phyloP scores from a whole-genome alignment of 2,113 vertebrate species.

The Sprattus sprattus region DNA sequence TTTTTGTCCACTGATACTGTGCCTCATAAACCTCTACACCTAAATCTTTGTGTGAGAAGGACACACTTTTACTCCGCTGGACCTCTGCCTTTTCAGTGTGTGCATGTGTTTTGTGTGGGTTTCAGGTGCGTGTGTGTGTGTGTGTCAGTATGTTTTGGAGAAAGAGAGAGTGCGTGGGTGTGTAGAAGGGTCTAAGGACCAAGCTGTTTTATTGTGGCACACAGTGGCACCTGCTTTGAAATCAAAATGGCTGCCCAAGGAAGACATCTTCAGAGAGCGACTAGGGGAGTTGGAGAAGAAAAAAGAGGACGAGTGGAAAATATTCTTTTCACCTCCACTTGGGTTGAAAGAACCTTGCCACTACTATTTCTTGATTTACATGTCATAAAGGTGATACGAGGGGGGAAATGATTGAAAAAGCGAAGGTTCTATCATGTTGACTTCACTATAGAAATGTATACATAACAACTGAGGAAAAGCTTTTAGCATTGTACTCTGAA shows the following conservation, averaged over 20 bases:
- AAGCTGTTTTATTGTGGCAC: not conserved
- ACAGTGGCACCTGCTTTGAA: not conserved
- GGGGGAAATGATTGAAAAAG: not conserved
- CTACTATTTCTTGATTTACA: not conserved
- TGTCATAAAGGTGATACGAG: not conserved
- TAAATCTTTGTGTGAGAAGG: not conserved
- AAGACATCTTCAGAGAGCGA: not conserved
- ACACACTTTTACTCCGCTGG: conserved; percentile 27
- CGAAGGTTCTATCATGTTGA: not conserved
- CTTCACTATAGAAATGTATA: not conserved
- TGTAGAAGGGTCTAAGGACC: not conserved
- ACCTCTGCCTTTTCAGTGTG: not conserved
- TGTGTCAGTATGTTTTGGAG: not conserved
- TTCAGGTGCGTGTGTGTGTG: conserved; percentile 5
- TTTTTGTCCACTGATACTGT: conserved; percentile 26
- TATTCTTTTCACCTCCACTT: not conserved
- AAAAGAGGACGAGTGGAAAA: not conserved
- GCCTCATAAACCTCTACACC: not conserved
- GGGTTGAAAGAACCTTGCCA: not conserved
- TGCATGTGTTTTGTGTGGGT: no score
- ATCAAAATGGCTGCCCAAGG: not conserved
- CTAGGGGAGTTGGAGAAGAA: not conserved
- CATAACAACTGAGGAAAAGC: not conserved
- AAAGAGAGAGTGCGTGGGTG: not conserved
- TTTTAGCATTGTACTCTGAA: not conserved